These are phyloP conservation scores for Bubo bubo DNA, from an alignment of 2,113 vertebrate species.

Conservation along the genomic window DNA sequence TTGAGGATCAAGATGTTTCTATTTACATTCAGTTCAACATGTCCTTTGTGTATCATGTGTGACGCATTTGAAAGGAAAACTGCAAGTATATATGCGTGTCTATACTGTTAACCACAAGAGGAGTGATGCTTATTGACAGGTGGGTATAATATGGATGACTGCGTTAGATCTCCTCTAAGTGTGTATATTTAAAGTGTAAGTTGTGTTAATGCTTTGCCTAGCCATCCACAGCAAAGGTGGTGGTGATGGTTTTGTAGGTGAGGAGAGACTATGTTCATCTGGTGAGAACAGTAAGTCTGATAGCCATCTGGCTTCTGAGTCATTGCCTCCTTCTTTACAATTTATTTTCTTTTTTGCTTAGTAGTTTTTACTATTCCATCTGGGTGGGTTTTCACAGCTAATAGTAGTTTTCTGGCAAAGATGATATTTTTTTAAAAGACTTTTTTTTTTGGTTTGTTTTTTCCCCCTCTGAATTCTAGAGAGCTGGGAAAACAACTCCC, in stretches of 20 bases:
- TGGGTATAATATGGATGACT: neutral
- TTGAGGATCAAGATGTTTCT: neutral
- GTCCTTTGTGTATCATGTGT: fast-evolving
- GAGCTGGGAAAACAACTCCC: neutral
- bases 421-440: neutral
- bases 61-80: neutral
- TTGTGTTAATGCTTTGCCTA: neutral
- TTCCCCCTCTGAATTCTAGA: neutral
- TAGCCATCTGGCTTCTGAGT: neutral
- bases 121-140: neutral
- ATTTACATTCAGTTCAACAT: neutral
- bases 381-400: neutral
- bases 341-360: neutral
- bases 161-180: neutral
- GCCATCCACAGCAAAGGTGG: neutral
- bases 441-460: neutral
- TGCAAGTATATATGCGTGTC: neutral
- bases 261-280: neutral
- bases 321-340: neutral
- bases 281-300: neutral
- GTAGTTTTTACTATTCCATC: neutral
- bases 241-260: neutral
- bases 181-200: neutral
- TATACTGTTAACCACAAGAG: neutral
- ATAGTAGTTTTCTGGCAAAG: neutral